A percentile compares a stretch with the other conserved stretches of the same genome.
Conservation (phyloP, 2,888 invertebrate genomes). For the Drosophila setosimentum region DNA sequence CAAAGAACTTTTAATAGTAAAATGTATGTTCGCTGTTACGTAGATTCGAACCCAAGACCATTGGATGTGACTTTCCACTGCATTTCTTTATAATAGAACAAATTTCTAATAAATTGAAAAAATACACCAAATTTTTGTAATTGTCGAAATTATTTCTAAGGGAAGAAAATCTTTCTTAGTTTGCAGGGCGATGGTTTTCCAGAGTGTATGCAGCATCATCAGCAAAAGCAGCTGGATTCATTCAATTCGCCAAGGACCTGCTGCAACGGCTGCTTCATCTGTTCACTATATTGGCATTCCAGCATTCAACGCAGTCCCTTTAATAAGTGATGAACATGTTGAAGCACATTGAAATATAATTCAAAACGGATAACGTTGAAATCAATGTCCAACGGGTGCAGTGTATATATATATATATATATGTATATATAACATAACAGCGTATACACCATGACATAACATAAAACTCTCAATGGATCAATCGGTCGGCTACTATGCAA, state of each 20-base stretch:
- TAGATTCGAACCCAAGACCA: too few species aligned
- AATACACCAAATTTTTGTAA: too few species aligned
- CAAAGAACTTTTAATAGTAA: too few species aligned
- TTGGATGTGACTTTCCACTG: too few species aligned
- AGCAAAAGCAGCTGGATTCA: constrained; percentile 8
- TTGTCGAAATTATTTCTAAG: not conserved
- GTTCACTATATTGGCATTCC: constrained; percentile 53
- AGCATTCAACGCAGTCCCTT: constrained; percentile 23
- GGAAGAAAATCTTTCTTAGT: not conserved
- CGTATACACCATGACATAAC: not conserved
- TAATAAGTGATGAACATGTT: constrained; percentile 73
- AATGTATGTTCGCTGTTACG: too few species aligned
- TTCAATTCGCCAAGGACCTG: constrained; percentile 50
- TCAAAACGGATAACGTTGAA: constrained; percentile 62
- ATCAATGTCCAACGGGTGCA: constrained; percentile 30
- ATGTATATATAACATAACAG: not conserved
- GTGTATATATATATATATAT: constrained; percentile 24
- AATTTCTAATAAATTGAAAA: too few species aligned
- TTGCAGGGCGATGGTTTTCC: not conserved
- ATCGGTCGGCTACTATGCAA: not conserved
- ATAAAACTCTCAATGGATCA: not conserved
- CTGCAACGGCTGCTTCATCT: constrained; percentile 12
- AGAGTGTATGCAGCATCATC: constrained; percentile 7
- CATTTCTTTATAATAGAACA: too few species aligned
- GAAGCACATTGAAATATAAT: constrained; percentile 76